A percentile compares a stretch with the other conserved stretches of the same genome.
phyloP scores from a whole-genome alignment of 2,113 vertebrate genomes.

The Austrofundulus limnaeus region DNA sequence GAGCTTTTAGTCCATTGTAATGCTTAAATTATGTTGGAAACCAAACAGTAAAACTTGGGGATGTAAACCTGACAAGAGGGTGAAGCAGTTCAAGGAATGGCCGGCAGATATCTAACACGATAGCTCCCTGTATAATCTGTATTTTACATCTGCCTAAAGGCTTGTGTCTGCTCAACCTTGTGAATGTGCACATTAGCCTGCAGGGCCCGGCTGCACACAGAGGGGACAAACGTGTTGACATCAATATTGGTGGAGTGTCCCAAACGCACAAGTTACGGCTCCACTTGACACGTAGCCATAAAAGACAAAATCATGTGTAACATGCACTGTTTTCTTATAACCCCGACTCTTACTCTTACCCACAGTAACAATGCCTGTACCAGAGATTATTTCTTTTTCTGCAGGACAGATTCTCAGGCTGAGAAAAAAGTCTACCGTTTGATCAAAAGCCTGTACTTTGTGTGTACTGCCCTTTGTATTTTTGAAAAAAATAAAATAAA shows the following conservation, averaged over 20 bases:
- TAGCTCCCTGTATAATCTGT: conserved; percentile 11
- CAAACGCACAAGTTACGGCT: conserved; percentile 57
- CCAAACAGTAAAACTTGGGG: conserved; percentile 1
- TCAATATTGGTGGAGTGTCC: conserved; percentile 43
- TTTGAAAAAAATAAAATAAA: not conserved
- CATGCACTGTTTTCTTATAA: not conserved
- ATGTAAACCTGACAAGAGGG: not conserved
- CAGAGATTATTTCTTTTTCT: conserved; percentile 32
- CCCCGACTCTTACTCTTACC: conserved; percentile 25
- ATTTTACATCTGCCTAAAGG: conserved; percentile 53
- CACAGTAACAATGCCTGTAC: conserved; percentile 34
- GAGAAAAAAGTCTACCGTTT: not conserved
- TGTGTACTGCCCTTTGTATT: not conserved
- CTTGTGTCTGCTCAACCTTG: conserved; percentile 58
- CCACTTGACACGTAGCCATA: conserved; percentile 69
- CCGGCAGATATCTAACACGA: conserved; percentile 16
- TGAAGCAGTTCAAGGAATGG: conserved; percentile 7
- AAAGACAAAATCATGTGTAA: conserved; percentile 12
- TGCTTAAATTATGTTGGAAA: conserved; percentile 6
- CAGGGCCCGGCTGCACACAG: conserved; percentile 39
- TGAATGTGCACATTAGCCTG: conserved; percentile 68
- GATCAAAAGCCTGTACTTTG: no score
- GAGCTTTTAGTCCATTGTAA: conserved; percentile 31
- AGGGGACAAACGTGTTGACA: conserved; percentile 63
- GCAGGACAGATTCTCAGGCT: conserved; percentile 37